Percentiles rank a stretch among this genome's conserved stretches.
phyloP scores from a whole-genome alignment of 2,797 vertebrate species.

The Hippopotamyrus pictus region DNA sequence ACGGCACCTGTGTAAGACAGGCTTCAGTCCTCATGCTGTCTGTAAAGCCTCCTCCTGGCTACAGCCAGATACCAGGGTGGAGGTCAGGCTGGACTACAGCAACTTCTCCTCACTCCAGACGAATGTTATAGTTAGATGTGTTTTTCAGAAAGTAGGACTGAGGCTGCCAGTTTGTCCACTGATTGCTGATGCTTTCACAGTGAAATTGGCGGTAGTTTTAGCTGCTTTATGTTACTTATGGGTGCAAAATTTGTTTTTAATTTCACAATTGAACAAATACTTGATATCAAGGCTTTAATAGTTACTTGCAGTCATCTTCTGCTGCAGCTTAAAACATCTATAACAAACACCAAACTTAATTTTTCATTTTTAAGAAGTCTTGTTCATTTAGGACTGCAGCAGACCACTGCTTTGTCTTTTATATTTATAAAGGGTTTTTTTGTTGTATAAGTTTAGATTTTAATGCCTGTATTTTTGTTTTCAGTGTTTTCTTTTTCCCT shows the following conservation, averaged over 20 bases:
- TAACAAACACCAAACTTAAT: neutral
- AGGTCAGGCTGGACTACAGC: neutral
- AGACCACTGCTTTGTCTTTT: neutral
- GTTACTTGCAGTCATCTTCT: neutral
- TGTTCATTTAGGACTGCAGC: neutral
- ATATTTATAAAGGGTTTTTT: neutral
- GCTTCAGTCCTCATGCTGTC: neutral
- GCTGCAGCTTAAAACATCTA: neutral
- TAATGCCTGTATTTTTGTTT: neutral
- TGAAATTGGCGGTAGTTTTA: neutral
- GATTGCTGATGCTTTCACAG: neutral
- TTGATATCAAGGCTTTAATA: constrained; percentile 8
- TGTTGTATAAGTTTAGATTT: neutral
- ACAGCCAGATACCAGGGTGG: neutral
- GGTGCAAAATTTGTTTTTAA: neutral
- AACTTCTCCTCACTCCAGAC: neutral
- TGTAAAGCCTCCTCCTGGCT: neutral
- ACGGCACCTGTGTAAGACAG: neutral
- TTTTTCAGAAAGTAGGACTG: constrained; percentile 2
- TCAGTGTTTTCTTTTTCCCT: neutral
- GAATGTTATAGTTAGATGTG: neutral
- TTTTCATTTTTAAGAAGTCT: neutral
- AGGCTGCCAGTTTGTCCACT: neutral
- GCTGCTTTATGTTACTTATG: neutral
- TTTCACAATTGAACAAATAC: constrained; percentile 1